These are phyloP conservation scores for Eurytoma californica DNA, from an alignment of 2,888 invertebrate genomes.

Conservation along the genomic window DNA sequence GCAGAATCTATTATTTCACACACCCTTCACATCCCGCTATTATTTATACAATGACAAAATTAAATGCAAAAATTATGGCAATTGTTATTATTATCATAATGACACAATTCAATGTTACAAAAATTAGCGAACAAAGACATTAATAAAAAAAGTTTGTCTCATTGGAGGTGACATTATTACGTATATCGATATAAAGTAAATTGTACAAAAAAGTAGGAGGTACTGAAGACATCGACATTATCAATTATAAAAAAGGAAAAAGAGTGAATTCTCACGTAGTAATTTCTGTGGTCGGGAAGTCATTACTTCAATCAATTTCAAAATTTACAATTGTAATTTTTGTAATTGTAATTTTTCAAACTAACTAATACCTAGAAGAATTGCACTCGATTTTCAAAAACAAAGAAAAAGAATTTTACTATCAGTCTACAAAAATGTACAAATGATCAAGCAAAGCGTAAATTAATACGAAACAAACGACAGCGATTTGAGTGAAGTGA, in stretches of 20 bases:
- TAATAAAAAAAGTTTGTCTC: constrained; percentile 46
- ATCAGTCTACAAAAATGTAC: too few relatives aligned
- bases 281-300: constrained; percentile 34
- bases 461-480: too few relatives aligned
- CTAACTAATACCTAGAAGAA: too few relatives aligned
- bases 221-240: constrained; percentile 36
- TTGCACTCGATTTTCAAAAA: background rate
- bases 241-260: constrained; percentile 25
- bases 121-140: constrained; percentile 32
- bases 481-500: too few relatives aligned
- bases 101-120: constrained; percentile 47
- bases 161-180: constrained; percentile 30
- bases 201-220: constrained; percentile 30
- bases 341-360: too few relatives aligned
- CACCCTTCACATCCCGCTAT: constrained; percentile 50
- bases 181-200: constrained; percentile 27
- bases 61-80: constrained; percentile 44
- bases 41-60: constrained; percentile 41
- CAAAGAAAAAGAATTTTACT: background rate
- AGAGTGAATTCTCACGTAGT: constrained; percentile 2
- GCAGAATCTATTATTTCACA: background rate
- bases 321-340: background rate
- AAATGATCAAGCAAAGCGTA: too few relatives aligned
- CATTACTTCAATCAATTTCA: constrained; percentile 1
- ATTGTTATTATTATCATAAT: constrained; percentile 39